Percentiles rank a stretch among this genome's conserved stretches.
Evolutionary conservation across 1,140 invertebrate species (phyloP).

Genomic region (Pantala flavescens): DNA sequence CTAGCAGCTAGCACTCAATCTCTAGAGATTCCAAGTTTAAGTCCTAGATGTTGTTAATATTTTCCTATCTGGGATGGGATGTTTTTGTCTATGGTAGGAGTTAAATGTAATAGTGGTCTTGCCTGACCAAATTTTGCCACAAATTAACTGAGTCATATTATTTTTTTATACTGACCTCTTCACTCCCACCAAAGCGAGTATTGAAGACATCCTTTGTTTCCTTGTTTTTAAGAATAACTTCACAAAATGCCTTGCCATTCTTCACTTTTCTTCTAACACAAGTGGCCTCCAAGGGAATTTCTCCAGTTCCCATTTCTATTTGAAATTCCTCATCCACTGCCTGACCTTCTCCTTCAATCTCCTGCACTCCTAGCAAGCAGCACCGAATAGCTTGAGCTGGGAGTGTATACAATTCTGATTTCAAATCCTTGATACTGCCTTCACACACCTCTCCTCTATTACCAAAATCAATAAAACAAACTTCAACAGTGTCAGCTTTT

Average conservation of each 20-base stretch:
- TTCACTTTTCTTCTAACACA: not conserved
- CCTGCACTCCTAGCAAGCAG: conserved; percentile 29
- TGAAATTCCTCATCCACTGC: not conserved
- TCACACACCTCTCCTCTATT: conserved; percentile 54
- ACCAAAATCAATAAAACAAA: conserved; percentile 75
- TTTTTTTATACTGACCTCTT: too few species aligned
- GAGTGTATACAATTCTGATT: conserved; percentile 24
- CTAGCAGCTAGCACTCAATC: too few species aligned
- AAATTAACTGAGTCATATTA: too few species aligned
- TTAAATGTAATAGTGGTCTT: too few species aligned
- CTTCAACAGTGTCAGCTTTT: conserved; percentile 50
- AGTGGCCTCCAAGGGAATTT: not conserved
- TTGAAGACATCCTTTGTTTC: not conserved
- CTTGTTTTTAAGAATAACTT: not conserved
- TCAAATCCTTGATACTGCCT: conserved; percentile 32
- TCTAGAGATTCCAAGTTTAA: too few species aligned
- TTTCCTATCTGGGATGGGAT: too few species aligned
- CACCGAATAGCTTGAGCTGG: conserved; percentile 34
- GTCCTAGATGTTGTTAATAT: too few species aligned
- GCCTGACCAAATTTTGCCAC: too few species aligned
- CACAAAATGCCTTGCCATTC: not conserved
- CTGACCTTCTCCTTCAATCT: conserved; percentile 24
- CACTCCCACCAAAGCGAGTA: not conserved
- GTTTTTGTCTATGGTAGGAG: too few species aligned
- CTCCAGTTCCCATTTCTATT: not conserved